Base-by-base conservation (phyloP, 2,797 vertebrate species). In the Coluber constrictor region DNA sequence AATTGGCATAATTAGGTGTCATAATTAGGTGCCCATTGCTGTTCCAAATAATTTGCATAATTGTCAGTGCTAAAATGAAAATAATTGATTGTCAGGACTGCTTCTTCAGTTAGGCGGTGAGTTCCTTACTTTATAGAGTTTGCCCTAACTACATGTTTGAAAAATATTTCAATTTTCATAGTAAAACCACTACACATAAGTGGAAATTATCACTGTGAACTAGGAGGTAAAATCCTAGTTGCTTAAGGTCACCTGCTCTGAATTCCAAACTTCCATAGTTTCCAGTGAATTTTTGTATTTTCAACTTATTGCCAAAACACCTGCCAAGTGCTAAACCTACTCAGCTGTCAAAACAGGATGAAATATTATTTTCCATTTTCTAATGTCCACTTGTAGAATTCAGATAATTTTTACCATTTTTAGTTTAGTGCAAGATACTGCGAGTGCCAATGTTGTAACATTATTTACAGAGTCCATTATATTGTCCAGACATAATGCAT, bases 1-100 rank as follows among this genome's bases (percentile, higher is more conserved):
- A 97, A 97, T 97, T 97, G 95, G 89, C 70, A 95, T 97, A 98
- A 97, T 97, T 97, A 96, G 96, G 92, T 97, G 96, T 96, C 96
- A 97, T 97, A 97, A 97, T 97, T 97, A 97, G 96, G 96, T 98
- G 97, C 93, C 97, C 97, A 97, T 95, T 97, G 96, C 96, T 97
- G 95, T 97, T 97, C 91, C 94, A 97, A 93, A 94, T 74, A 96
- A 97, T 97, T 97, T 97, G 97, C 97, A 97, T 97, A 97, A 98
- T 97, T 97, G 96, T 96, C 94, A 95, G 95, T 92, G 93, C 95
- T 96, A 96, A 96, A 96, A 95, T 96, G 96, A 96, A 97, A 98
- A 97, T 97, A 96, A 97, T 96, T 97, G 94, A 97, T 97, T 97
- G 94, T 93, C 96, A 96, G 94, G 95, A 96, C 96, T 96, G 92